Evolutionary conservation across 92 coral and sea anemone species (phyloP).

Genomic region (Paramuricea clavata): DNA sequence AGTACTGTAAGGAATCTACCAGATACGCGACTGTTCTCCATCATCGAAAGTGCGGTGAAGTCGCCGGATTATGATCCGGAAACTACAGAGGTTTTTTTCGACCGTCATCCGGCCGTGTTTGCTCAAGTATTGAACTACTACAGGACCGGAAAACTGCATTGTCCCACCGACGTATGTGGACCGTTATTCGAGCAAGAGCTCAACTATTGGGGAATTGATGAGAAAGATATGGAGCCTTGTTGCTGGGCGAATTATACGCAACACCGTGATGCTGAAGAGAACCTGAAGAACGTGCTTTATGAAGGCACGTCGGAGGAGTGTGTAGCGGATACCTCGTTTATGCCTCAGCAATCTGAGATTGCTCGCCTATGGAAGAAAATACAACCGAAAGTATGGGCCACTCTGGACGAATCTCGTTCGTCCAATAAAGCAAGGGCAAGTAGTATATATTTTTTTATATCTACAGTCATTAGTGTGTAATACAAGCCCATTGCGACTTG

Average conservation of each 20-base stretch:
- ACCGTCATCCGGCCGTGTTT: conserved; percentile 96
- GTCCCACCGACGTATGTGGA: conserved; percentile 94
- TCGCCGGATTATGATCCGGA: conserved; percentile 90
- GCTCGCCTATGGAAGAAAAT: conserved; percentile 74
- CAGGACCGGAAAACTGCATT: conserved; percentile 97
- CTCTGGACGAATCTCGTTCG: conserved; percentile 93
- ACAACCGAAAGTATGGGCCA: conserved; percentile 94
- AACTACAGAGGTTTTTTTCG: conserved; percentile 92
- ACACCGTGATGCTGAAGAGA: conserved; percentile 96
- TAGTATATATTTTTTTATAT: background rate
- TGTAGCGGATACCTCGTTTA: background rate
- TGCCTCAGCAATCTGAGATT: background rate
- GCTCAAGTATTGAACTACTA: conserved; percentile 95
- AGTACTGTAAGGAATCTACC: conserved; percentile 90
- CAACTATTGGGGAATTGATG: conserved; percentile 97
- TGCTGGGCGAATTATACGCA: conserved; percentile 97
- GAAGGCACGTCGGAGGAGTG: conserved; percentile 77
- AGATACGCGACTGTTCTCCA: conserved; percentile 87
- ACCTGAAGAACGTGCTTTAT: conserved; percentile 84
- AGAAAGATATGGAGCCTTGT: conserved; percentile 98
- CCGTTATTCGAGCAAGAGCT: conserved; percentile 96
- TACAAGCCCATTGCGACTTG: background rate
- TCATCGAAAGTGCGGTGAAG: conserved; percentile 82
- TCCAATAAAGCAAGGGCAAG: conserved; percentile 93
- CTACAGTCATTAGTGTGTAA: no score